Conservation (phyloP, 2,113 vertebrate genomes). For the Coreoperca whiteheadi region DNA sequence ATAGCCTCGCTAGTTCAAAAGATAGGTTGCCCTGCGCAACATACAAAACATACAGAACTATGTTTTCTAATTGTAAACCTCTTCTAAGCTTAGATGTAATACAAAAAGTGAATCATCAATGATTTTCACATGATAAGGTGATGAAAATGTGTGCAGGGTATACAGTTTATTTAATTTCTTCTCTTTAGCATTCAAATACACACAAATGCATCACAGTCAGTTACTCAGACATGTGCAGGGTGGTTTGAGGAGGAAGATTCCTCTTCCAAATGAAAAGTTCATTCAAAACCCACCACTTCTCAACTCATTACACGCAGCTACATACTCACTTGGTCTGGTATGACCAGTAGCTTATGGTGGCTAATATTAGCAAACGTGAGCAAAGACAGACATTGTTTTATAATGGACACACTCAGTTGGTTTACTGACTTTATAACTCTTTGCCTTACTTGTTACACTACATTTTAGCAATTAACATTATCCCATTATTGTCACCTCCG, state of each 20-base stretch:
- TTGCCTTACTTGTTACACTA: neutral
- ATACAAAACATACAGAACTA: neutral
- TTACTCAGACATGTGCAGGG: neutral
- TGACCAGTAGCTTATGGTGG: neutral
- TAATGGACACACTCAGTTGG: neutral
- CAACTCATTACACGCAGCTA: neutral
- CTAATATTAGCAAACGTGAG: neutral
- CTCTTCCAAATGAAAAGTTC: neutral
- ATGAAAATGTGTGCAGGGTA: neutral
- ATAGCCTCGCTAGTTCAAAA: neutral
- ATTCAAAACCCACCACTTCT: neutral
- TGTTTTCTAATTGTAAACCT: no score
- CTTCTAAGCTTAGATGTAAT: no score
- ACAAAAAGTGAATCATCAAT: neutral
- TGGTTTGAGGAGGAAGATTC: neutral
- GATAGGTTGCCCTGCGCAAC: no score
- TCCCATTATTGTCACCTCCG: neutral
- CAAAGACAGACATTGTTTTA: neutral
- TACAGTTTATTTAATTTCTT: neutral
- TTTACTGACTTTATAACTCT: neutral
- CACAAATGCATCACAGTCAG: neutral
- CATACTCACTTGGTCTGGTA: neutral
- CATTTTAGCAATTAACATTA: neutral
- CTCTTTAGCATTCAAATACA: neutral
- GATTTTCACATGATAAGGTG: neutral